phyloP scores from a whole-genome alignment of 92 coral and sea anemone species.

The Phenganax stokvisi region DNA sequence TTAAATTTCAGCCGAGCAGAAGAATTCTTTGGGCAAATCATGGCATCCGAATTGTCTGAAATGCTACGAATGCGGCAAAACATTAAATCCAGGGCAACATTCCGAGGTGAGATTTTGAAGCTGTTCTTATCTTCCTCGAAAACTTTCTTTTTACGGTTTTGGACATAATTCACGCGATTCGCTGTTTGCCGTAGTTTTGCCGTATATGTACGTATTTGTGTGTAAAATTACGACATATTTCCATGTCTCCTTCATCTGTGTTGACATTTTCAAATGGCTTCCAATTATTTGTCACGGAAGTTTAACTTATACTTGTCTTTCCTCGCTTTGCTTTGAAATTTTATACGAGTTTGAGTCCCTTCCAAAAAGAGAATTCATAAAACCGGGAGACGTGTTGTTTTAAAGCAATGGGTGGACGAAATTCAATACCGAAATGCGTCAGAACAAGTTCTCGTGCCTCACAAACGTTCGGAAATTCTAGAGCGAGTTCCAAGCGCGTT shows the following conservation, averaged over 20 bases:
- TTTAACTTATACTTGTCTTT: not conserved
- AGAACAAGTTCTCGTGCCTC: not conserved
- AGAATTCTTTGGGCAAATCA: constrained; percentile 85
- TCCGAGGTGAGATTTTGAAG: constrained; percentile 62
- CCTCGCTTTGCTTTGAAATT: not conserved
- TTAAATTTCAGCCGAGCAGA: constrained; percentile 74
- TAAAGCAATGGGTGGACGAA: not conserved
- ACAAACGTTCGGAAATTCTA: not conserved
- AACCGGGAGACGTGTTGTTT: constrained; percentile 3
- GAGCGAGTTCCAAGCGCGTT: no score
- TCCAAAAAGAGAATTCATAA: not conserved
- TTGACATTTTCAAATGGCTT: constrained; percentile 9
- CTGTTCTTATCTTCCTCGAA: not conserved
- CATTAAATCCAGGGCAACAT: constrained; percentile 96
- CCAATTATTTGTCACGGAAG: not conserved
- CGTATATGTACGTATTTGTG: not conserved
- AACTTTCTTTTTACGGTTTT: not conserved
- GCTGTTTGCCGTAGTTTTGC: not conserved
- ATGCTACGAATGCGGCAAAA: constrained; percentile 95
- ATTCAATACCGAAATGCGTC: constrained; percentile 10
- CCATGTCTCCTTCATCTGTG: not conserved
- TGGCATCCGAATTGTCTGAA: constrained; percentile 97
- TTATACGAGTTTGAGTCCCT: not conserved
- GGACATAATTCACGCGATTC: not conserved
- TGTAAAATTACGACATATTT: not conserved